A percentile compares a stretch with the other conserved stretches of the same genome.
Conservation (phyloP, 1,140 invertebrate genomes). For the Coboldia fuscipes region DNA sequence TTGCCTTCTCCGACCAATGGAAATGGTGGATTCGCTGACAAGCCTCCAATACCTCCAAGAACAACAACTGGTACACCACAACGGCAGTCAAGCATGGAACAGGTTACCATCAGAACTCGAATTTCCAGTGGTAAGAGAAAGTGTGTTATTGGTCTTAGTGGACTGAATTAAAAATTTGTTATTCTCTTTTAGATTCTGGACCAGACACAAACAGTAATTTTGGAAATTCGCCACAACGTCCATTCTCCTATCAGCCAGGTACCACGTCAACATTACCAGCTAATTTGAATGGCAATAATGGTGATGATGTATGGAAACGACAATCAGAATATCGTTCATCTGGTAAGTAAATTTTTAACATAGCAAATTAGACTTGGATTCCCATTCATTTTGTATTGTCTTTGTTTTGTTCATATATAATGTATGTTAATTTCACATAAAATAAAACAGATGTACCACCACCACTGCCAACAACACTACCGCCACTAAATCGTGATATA, state of each 20-base stretch:
- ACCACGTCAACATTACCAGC: constrained; percentile 7
- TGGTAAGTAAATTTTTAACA: constrained; percentile 8
- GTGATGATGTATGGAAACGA: constrained; percentile 12
- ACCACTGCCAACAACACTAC: constrained; percentile 20
- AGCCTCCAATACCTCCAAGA: constrained; percentile 30
- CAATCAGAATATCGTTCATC: constrained; percentile 17
- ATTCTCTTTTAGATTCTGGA: neutral
- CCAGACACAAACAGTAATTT: constrained; percentile 7
- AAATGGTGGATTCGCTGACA: constrained; percentile 19
- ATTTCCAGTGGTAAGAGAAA: constrained; percentile 10
- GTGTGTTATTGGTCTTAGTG: neutral
- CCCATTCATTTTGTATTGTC: no score
- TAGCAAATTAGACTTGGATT: neutral
- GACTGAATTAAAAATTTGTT: neutral
- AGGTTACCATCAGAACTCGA: constrained; percentile 12
- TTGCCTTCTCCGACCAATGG: constrained; percentile 18
- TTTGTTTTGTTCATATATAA: neutral
- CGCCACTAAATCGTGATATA: constrained; percentile 11
- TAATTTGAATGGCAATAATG: constrained; percentile 14
- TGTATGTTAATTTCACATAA: neutral
- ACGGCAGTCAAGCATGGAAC: constrained; percentile 15
- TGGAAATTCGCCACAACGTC: constrained; percentile 1
- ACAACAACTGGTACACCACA: constrained; percentile 26
- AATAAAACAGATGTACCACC: constrained; percentile 18
- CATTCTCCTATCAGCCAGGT: constrained; percentile 7